A percentile compares a stretch with the other conserved stretches of the same genome.
phyloP scores from a whole-genome alignment of 1,140 invertebrate species.

The Scaptomyza pallida region DNA sequence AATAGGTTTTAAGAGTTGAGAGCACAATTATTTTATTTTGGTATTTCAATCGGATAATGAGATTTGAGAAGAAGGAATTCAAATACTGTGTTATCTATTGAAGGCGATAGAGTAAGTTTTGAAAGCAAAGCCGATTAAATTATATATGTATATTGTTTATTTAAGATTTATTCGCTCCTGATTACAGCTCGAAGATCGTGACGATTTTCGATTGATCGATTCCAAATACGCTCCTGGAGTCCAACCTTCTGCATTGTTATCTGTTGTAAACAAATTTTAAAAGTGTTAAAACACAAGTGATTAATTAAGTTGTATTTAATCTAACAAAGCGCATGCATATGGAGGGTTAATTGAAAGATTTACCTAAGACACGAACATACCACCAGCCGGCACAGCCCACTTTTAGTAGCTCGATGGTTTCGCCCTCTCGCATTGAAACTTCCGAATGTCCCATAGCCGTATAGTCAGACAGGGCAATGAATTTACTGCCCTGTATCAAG shows the following conservation, averaged over 20 bases:
- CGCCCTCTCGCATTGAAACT: slow-evolving; percentile 94
- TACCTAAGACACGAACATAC: slow-evolving; percentile 94
- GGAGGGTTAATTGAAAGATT: slow-evolving; percentile 40
- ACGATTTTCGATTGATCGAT: slow-evolving; percentile 89
- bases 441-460: slow-evolving; percentile 94
- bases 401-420: slow-evolving; percentile 93
- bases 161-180: slow-evolving; percentile 61
- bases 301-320: too few species aligned
- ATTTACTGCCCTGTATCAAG: slow-evolving; percentile 87
- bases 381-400: slow-evolving; percentile 98
- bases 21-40: slow-evolving; percentile 32
- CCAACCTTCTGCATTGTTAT: slow-evolving; percentile 93
- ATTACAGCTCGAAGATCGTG: slow-evolving; percentile 87
- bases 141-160: slow-evolving; percentile 20
- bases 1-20: slow-evolving; percentile 8
- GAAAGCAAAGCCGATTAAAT: slow-evolving; percentile 25
- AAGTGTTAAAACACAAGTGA: too few species aligned
- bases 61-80: slow-evolving; percentile 23
- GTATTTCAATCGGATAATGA: slow-evolving; percentile 9
- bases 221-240: slow-evolving; percentile 96
- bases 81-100: slow-evolving; percentile 47
- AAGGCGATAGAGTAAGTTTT: slow-evolving; percentile 50
- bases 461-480: slow-evolving; percentile 95
- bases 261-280: slow-evolving; percentile 69
- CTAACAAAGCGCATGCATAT: slow-evolving; percentile 16